These are phyloP conservation scores for Myioborus melanocephalus DNA, from an alignment of 2,797 vertebrate species.

Conservation along the genomic window DNA sequence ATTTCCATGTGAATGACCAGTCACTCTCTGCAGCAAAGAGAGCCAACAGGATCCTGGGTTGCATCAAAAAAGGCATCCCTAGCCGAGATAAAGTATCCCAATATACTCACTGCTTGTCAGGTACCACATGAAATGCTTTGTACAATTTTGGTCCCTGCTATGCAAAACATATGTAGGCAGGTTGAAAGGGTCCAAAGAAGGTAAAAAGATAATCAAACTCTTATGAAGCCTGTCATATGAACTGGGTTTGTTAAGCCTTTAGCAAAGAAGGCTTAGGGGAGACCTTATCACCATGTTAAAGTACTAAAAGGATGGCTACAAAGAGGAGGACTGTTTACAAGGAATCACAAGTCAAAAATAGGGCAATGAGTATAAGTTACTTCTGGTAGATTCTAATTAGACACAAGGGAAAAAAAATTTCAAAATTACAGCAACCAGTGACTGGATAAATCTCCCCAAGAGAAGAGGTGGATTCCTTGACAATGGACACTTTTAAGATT, in stretches of 20 bases:
- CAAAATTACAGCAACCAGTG: accelerated
- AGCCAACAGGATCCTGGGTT: not conserved
- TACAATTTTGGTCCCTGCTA: not conserved
- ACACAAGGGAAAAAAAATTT: not conserved
- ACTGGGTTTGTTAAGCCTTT: not conserved
- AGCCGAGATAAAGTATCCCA: not conserved
- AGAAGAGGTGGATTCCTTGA: not conserved
- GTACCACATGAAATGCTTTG: not conserved
- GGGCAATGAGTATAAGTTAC: not conserved
- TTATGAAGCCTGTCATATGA: not conserved
- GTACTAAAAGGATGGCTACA: not conserved
- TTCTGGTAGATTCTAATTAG: not conserved
- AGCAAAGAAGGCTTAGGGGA: not conserved
- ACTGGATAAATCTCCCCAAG: not conserved
- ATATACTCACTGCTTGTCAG: accelerated
- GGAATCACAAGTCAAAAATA: not conserved
- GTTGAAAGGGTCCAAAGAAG: not conserved
- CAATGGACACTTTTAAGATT: not conserved
- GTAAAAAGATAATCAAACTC: not conserved
- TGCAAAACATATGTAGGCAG: not conserved
- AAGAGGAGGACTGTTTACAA: not conserved
- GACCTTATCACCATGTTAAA: not conserved
- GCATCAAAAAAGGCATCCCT: not conserved
- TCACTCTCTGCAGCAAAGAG: not conserved
- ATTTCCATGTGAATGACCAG: not conserved